A percentile compares a stretch with the other conserved stretches of the same genome.
These are phyloP conservation scores for Dendrocincla fuliginosa DNA, from an alignment of 2,797 vertebrate species.

Conservation along the genomic window DNA sequence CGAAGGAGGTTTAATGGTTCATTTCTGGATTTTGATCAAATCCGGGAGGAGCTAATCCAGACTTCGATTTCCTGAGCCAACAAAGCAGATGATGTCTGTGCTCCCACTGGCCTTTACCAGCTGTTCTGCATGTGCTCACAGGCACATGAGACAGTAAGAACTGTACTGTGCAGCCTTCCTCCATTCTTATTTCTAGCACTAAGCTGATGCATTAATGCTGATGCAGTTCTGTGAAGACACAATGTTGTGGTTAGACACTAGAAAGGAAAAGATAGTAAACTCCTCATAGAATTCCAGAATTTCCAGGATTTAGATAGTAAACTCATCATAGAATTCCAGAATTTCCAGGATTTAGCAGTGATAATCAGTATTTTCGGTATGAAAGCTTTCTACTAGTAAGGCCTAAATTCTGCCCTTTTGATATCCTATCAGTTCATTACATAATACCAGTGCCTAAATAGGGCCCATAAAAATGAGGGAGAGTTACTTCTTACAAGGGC, in stretches of 20 bases:
- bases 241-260: not conserved
- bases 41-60: not conserved
- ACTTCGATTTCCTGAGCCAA: not conserved
- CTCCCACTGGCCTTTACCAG: not conserved
- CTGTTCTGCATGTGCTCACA: not conserved
- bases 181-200: not conserved
- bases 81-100: not conserved
- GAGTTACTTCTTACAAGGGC: not conserved
- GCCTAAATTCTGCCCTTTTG: not conserved
- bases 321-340: not conserved
- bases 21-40: conserved; percentile 14
- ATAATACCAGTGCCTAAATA: not conserved
- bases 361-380: not conserved
- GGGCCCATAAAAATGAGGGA: not conserved
- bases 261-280: not conserved
- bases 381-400: not conserved
- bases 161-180: not conserved
- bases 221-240: not conserved
- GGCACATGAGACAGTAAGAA: not conserved
- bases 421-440: not conserved
- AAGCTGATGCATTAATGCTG: not conserved
- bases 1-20: not conserved
- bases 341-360: not conserved
- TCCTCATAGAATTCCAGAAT: not conserved
- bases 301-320: too few species aligned